Evolutionary conservation across 2,888 invertebrate species (phyloP), one percentile per base, ranked within the genome.

Genomic region (Acholoe squamosa): DNA sequence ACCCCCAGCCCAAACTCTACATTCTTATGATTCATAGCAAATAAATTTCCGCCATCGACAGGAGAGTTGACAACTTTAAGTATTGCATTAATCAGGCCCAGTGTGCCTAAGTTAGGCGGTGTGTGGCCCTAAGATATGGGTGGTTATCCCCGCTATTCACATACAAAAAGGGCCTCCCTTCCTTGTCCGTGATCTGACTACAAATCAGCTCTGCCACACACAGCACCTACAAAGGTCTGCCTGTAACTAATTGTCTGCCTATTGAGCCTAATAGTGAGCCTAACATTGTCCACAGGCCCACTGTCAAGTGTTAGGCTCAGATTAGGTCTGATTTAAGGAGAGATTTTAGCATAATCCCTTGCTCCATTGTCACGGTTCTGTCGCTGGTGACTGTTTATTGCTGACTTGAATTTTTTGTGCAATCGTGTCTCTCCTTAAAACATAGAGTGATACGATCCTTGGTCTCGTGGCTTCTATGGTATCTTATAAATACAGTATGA

Each of bases 251-350:
- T 80, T 80, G 80, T 80, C 19, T 1, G 80, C 80, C 80, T 80
- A 80, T 80, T 80, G 80, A 80, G 22, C 5, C 80, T 16, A 80
- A 16, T 5, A 28, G n/a, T 25, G n/a, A 61, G 61, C 61, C 61
- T 61, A 61, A 61, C 61, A 61, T 25, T 76, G 76, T n/a, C 61
- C 61, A 61, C n/a, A 22, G 28, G 43, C 43, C 71, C 14, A 25
- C 71, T 80, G 80, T 80, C 76, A 80, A 80, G 80, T 80, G 80
- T 80, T 80, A 19, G 80, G 22, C 43, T 16, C 80, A 80, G 80
- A 80, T 80, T 80, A 80, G 80, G 80, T 22, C 19, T 80, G 80
- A 80, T 80, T 80, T 80, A 80, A 43, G 80, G 34, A 34, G 80
- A 0, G 71, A 43, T 43, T 25, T 25, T 14, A 5, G 71, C 71